A percentile compares a stretch with the other conserved stretches of the same genome.
phyloP scores from a whole-genome alignment of 1,140 invertebrate species.

The Thaumatotibia leucotreta region DNA sequence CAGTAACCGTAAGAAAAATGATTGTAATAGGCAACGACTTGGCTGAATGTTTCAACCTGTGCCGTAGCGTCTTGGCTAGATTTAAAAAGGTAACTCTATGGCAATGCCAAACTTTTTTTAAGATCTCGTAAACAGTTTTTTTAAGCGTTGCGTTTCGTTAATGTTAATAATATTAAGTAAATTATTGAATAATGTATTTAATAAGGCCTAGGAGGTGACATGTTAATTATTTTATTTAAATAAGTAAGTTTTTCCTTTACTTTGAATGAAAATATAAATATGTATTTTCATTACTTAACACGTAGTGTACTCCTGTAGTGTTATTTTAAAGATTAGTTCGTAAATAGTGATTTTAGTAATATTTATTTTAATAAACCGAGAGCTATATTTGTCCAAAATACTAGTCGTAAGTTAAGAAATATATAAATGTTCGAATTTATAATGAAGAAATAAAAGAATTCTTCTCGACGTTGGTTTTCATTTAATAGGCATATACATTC shows the following conservation, averaged over 20 bases:
- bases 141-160: not conserved
- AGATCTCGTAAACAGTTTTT: not conserved
- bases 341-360: not conserved
- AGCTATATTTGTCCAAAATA: constrained; percentile 15
- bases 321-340: too few relatives aligned
- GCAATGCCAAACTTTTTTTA: not conserved
- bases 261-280: too few relatives aligned
- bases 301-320: too few relatives aligned
- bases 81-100: not conserved
- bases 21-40: not conserved
- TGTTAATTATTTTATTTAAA: constrained; percentile 23
- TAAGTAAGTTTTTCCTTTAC: not conserved
- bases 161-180: not conserved
- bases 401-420: not conserved
- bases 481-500: too few relatives aligned
- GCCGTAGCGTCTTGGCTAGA: constrained; percentile 22
- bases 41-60: not conserved
- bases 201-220: constrained; percentile 43
- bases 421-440: constrained; percentile 11
- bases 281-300: too few relatives aligned
- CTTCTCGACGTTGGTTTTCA: constrained; percentile 6
- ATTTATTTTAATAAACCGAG: not conserved
- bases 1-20: not conserved
- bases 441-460: constrained; percentile 16
- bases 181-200: not conserved